Evolutionary conservation across 1,140 invertebrate species (phyloP).

Genomic region (Hylyphantes graminicola): DNA sequence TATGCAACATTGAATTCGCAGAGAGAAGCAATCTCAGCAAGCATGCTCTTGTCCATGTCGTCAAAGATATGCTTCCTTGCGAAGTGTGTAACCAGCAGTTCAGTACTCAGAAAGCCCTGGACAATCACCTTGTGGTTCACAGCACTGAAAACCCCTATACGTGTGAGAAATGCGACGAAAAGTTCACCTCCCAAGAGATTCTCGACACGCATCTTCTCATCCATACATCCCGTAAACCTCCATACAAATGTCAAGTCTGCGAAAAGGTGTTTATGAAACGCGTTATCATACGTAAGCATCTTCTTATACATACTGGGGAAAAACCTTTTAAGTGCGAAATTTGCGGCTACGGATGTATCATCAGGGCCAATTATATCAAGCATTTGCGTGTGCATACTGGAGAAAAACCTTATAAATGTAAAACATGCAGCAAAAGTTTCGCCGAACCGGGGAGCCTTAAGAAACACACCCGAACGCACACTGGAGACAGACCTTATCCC

Average conservation of each 20-base stretch:
- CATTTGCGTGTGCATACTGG: slow-evolving; percentile 96
- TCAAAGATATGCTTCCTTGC: neutral
- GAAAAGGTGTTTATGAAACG: slow-evolving; percentile 99
- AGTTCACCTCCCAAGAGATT: neutral
- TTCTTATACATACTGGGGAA: slow-evolving; percentile 96
- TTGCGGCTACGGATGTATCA: slow-evolving; percentile 97
- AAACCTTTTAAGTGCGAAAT: slow-evolving; percentile 86
- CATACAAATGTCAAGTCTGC: slow-evolving; percentile 71
- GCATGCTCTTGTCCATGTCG: neutral
- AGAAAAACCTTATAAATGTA: slow-evolving; percentile 96
- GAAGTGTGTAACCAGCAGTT: too few species aligned
- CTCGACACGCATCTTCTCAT: neutral
- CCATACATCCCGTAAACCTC: neutral
- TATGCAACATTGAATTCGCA: neutral
- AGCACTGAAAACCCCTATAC: neutral
- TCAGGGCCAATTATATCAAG: slow-evolving; percentile 97
- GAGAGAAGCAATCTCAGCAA: neutral
- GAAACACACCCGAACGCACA: slow-evolving; percentile 96
- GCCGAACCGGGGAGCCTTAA: slow-evolving; percentile 98
- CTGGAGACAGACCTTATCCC: slow-evolving; percentile 96
- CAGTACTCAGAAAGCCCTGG: too few species aligned
- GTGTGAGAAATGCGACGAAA: slow-evolving; percentile 81
- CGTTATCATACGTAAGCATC: slow-evolving; percentile 96
- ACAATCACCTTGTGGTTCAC: too few species aligned
- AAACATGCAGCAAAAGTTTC: slow-evolving; percentile 95